These are phyloP conservation scores for Anthopleura xanthogrammica DNA, from an alignment of 92 coral and sea anemone species.

Conservation along the genomic window DNA sequence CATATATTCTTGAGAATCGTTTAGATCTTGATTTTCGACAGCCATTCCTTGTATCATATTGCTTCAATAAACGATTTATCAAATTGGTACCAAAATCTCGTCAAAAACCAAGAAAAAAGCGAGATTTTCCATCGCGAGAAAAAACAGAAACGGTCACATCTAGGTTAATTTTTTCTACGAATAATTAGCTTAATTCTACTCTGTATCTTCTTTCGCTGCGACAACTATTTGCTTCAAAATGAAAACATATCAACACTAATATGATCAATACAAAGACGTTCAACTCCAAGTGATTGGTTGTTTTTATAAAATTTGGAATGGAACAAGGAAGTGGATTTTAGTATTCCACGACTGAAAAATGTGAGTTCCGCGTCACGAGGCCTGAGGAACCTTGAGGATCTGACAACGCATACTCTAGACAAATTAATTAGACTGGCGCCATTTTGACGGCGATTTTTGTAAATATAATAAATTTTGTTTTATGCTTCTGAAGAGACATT, in stretches of 20 bases:
- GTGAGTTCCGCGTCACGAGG: background rate
- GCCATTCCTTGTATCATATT: background rate
- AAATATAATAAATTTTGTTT: too few relatives aligned
- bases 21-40: background rate
- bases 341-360: background rate
- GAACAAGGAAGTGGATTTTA: background rate
- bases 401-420: too few relatives aligned
- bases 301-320: background rate
- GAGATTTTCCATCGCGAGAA: background rate
- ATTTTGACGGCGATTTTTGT: too few relatives aligned
- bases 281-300: background rate
- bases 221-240: background rate
- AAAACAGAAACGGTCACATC: background rate
- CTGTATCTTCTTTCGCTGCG: background rate
- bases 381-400: background rate
- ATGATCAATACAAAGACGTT: too few relatives aligned
- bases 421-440: background rate
- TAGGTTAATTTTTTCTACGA: background rate
- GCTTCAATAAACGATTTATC: background rate
- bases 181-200: background rate
- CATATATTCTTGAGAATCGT: slow-evolving; percentile 34
- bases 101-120: background rate
- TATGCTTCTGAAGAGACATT: too few relatives aligned
- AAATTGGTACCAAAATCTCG: background rate
- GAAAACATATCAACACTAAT: background rate